phyloP scores from a whole-genome alignment of 2,113 vertebrate species.

The Eulemur rufifrons region DNA sequence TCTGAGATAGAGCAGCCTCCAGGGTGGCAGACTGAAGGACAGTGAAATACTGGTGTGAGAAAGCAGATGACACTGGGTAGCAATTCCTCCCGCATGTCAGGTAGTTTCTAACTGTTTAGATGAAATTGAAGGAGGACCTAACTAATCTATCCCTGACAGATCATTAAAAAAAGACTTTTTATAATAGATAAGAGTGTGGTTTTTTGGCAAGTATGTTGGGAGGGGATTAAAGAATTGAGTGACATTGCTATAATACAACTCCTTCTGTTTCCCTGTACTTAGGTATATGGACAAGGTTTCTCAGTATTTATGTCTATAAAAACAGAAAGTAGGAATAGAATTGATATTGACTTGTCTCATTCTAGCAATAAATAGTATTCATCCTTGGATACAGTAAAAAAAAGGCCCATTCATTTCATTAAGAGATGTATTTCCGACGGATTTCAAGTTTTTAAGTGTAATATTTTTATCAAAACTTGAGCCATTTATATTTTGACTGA shows the following conservation, averaged over 20 bases:
- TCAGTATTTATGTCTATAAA: background rate
- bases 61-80: background rate
- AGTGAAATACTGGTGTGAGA: background rate
- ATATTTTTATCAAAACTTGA: conserved; percentile 13
- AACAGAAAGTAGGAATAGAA: background rate
- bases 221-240: background rate
- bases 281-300: background rate
- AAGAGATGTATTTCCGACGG: background rate
- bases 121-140: background rate
- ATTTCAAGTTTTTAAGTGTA: background rate
- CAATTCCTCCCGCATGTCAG: background rate
- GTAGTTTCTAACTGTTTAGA: background rate
- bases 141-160: background rate
- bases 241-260: background rate
- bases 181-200: background rate
- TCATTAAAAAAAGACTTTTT: background rate
- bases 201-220: background rate
- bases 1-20: background rate
- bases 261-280: background rate
- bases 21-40: background rate
- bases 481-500: background rate
- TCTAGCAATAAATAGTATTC: background rate
- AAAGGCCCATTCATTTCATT: background rate
- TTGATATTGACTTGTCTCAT: background rate
- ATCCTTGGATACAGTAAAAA: too few species aligned